phyloP scores from a whole-genome alignment of 2,888 invertebrate species.

The Plemyria rubiginata region DNA sequence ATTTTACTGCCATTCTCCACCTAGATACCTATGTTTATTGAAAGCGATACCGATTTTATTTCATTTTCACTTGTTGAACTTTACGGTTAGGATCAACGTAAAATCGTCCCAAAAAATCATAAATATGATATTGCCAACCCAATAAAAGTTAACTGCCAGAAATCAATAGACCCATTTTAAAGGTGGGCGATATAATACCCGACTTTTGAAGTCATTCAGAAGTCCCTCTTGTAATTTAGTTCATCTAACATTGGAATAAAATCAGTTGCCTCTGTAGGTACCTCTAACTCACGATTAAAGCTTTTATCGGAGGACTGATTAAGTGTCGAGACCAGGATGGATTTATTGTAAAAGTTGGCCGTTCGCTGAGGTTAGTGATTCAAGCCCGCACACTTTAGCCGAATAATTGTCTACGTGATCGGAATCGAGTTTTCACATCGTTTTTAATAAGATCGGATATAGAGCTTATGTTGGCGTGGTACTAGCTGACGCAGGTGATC shows the following conservation, averaged over 20 bases:
- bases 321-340: constrained; percentile 83
- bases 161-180: constrained; percentile 18
- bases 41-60: constrained; percentile 1
- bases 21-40: neutral
- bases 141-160: constrained; percentile 22
- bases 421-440: constrained; percentile 73
- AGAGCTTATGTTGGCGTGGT: constrained; percentile 60
- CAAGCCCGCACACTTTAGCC: constrained; percentile 82
- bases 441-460: constrained; percentile 82
- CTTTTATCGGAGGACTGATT: constrained; percentile 83
- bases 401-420: constrained; percentile 85
- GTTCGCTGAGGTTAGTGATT: constrained; percentile 83
- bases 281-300: constrained; percentile 80
- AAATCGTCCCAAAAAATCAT: constrained; percentile 20
- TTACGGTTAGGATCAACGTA: constrained; percentile 13
- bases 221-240: constrained; percentile 63
- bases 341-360: constrained; percentile 85
- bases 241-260: constrained; percentile 61
- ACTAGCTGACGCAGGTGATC: constrained; percentile 41
- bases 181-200: neutral
- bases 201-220: constrained; percentile 50
- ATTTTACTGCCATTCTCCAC: too few species aligned
- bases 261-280: constrained; percentile 69
- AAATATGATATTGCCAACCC: constrained; percentile 14
- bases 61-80: constrained; percentile 19